phyloP scores from a whole-genome alignment of 35 echinoderm and acorn worm genomes.

The Hemicentrotus pulcherrimus region DNA sequence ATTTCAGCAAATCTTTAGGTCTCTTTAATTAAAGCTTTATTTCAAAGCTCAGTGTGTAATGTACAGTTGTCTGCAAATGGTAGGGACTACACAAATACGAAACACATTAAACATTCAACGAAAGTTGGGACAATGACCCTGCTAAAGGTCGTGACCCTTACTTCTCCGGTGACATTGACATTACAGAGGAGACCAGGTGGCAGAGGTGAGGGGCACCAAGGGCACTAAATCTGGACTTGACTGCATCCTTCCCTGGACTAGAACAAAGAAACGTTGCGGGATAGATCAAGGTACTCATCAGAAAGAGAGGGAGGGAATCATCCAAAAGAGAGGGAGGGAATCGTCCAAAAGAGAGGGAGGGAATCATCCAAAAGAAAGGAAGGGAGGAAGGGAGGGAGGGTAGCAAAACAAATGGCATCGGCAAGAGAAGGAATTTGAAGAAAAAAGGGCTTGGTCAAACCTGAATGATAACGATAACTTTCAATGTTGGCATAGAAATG shows the following conservation, averaged over 20 bases:
- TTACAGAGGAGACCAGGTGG: conserved; percentile 17
- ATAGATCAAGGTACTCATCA: neutral
- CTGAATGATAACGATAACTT: no score
- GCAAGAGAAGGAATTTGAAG: no score
- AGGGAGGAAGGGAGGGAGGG: neutral
- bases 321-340: no score
- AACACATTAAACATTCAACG: conserved; percentile 3
- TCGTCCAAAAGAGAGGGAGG: no score
- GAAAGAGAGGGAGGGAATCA: neutral
- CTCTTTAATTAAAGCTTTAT: no score
- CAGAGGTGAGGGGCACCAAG: conserved; percentile 21
- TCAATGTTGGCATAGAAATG: no score
- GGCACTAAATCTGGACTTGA: neutral
- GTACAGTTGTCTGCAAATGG: neutral
- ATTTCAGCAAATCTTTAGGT: neutral
- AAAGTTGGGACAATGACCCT: neutral
- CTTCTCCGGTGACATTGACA: conserved; percentile 42
- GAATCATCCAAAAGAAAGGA: no score
- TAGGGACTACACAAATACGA: neutral
- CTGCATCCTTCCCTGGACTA: neutral
- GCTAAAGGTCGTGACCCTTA: conserved; percentile 36
- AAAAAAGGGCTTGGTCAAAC: no score
- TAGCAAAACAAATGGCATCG: no score
- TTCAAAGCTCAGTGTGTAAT: neutral
- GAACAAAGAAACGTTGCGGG: neutral